Conservation (phyloP, 1,140 invertebrate genomes). For the Tribolium madens region DNA sequence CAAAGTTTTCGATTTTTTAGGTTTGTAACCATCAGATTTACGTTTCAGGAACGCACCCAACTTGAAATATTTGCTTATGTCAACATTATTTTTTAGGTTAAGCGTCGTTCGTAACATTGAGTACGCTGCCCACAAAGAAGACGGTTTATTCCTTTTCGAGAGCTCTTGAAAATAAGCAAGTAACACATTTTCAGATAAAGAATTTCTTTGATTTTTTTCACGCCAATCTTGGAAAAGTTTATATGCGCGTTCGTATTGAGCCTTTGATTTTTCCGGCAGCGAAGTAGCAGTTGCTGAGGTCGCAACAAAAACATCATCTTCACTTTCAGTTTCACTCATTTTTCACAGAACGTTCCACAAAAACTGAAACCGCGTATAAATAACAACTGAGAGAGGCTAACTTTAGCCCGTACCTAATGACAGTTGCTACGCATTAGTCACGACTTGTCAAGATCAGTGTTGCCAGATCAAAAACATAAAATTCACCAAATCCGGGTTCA, state of each 20-base stretch:
- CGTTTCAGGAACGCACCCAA: constrained; percentile 43
- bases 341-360: no score
- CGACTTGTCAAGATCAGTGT: no score
- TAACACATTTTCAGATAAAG: constrained; percentile 55
- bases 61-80: constrained; percentile 44
- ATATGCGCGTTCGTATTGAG: constrained; percentile 47
- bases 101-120: constrained; percentile 57
- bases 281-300: background rate
- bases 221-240: constrained; percentile 45
- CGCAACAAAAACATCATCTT: no score
- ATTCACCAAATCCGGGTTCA: no score
- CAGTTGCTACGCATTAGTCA: no score
- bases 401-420: no score
- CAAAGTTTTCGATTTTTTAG: constrained; percentile 52
- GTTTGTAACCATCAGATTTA: constrained; percentile 47
- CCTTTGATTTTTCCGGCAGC: constrained; percentile 46
- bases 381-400: no score
- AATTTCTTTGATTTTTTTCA: constrained; percentile 48
- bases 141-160: constrained; percentile 51
- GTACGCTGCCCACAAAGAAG: constrained; percentile 56
- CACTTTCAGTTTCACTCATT: no score
- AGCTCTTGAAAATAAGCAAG: constrained; percentile 58
- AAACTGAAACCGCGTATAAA: no score
- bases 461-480: no score
- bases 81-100: no score